Evolutionary conservation across 2,797 vertebrate genomes (phyloP), one percentile per base, ranked within the genome.

Genomic region (Myotis findleyi): DNA sequence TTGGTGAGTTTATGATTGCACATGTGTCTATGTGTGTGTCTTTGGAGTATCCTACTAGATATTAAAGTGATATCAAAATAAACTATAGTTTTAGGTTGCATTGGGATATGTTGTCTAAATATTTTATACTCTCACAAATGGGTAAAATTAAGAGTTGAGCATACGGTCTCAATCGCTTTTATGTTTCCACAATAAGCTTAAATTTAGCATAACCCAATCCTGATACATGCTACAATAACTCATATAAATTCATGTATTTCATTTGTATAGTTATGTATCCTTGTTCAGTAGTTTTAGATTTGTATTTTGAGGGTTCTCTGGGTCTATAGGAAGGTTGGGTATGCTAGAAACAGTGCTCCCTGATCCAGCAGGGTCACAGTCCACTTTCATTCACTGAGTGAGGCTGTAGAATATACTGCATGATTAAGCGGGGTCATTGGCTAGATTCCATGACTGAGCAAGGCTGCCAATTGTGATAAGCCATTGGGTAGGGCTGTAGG

Each of bases 291-390:
- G 6, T 47, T 93, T 85, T 79, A 75, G 18, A 88, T 82, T 92
- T 79, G 7, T 36, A 64, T 93, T 95, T 75, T 91, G 75, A 96
- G 44, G 2, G 3, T 55, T 81, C 47, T 71, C 5, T 79, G 73
- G 10, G 8, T 87, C 77, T 85, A 47, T 16, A 38, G 62, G 66
- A 91, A 91, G 4, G 3, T 69, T 83, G 30, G 20, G 3, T 79
- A 12, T 69, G 9, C 62, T 44, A 44, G 75, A 69, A 51, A 25
- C 27, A 18, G 27, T 23, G 4, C 21, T 12, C 27, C 76, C 49
- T 16, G 36, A 7, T 25, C 0, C 6, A n/a, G 47, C 36, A 55
- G 27, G 9, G 21, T 44, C 49, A 55, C 27, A 44, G 33, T 68
- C 47, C 62, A 55, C 3, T 11, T 55, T 69, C 13, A 44, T 5